These are phyloP conservation scores for Proteles cristata DNA, from an alignment of 2,113 vertebrate genomes.

Conservation along the genomic window DNA sequence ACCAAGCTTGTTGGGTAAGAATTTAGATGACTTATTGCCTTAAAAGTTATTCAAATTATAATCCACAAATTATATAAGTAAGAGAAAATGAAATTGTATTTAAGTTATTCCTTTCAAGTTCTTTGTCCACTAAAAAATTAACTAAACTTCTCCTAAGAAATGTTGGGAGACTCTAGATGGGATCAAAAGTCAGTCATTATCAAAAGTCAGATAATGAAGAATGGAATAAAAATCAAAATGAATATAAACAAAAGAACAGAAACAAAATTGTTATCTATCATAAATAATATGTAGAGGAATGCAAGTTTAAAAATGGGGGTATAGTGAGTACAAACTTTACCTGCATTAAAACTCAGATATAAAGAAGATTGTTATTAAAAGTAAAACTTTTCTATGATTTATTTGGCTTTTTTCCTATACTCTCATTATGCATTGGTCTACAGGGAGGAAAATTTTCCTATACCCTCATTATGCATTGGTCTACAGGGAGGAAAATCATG, in stretches of 20 bases:
- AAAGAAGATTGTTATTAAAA: background rate
- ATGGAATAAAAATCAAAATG: background rate
- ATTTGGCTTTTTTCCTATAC: background rate
- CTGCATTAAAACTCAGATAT: background rate
- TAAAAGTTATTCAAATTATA: background rate
- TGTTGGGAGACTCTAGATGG: background rate
- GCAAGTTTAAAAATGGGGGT: background rate
- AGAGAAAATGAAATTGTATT: background rate
- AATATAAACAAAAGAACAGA: background rate
- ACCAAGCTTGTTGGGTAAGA: background rate
- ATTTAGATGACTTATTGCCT: background rate
- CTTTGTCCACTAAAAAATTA: background rate
- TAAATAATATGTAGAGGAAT: background rate
- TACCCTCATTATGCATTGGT: background rate
- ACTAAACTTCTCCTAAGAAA: background rate
- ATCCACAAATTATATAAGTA: background rate
- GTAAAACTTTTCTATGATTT: background rate
- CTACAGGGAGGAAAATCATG: background rate
- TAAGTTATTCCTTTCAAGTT: background rate
- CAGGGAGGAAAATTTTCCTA: background rate
- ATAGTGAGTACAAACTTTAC: background rate
- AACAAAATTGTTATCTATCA: background rate
- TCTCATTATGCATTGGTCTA: background rate
- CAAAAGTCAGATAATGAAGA: background rate
- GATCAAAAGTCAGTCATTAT: background rate